Evolutionary conservation across 2,888 invertebrate species (phyloP).

Genomic region (Tetragonula carbonaria): DNA sequence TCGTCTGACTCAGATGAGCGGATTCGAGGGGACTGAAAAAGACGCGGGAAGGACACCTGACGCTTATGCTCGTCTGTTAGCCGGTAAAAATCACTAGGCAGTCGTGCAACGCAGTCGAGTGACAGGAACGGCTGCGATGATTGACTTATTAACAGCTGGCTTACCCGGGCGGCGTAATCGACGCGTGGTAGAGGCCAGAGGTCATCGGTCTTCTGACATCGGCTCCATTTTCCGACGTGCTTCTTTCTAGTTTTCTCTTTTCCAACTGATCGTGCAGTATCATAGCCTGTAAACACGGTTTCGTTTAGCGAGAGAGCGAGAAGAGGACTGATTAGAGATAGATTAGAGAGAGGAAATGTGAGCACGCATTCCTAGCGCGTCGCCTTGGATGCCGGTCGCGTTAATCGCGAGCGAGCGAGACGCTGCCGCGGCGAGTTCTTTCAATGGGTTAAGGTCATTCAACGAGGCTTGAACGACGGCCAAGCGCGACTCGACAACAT

Average conservation of each 20-base stretch:
- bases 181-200: conserved; percentile 75
- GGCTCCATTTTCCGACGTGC: conserved; percentile 81
- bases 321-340: background rate
- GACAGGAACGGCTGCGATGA: background rate
- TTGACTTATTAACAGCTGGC: conserved; percentile 49
- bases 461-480: conserved; percentile 72
- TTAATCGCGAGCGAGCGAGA: conserved; percentile 18
- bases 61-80: background rate
- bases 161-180: conserved; percentile 80
- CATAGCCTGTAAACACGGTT: conserved; percentile 73
- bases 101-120: background rate
- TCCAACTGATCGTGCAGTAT: conserved; percentile 82
- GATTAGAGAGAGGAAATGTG: background rate
- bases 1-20: conserved; percentile 71
- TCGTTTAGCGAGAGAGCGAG: background rate
- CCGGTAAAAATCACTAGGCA: background rate
- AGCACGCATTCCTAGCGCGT: conserved; percentile 4
- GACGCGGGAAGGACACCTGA: conserved; percentile 26
- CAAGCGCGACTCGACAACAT: conserved; percentile 64
- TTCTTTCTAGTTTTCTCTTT: conserved; percentile 80
- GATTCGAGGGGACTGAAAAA: conserved; percentile 79
- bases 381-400: conserved; percentile 17
- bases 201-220: conserved; percentile 77
- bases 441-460: conserved; percentile 75
- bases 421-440: conserved; percentile 48